Evolutionary conservation across 30 jellyfish, hydroid and myxozoan species (phyloP).

Genomic region (Hydractinia symbiolongicarpus): DNA sequence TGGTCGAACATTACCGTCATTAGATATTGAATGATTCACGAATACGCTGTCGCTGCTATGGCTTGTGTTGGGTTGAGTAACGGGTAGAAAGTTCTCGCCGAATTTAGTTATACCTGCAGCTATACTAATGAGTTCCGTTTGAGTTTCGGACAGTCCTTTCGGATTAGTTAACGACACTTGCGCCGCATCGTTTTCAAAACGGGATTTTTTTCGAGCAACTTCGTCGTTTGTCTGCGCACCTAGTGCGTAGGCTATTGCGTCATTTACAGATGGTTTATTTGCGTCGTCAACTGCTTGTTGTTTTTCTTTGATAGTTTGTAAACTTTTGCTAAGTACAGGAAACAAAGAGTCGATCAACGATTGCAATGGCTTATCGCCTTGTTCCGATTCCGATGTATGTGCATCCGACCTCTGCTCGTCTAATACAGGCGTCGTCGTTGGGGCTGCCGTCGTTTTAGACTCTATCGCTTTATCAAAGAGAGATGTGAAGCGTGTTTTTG

Average conservation of each 20-base stretch:
- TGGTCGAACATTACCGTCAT: background rate
- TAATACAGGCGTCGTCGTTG: slow-evolving; percentile 12
- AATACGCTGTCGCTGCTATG: background rate
- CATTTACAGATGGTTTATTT: slow-evolving; percentile 36
- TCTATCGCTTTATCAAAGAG: background rate
- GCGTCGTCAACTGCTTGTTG: slow-evolving; percentile 18
- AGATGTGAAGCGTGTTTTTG: background rate
- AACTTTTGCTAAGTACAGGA: slow-evolving; percentile 42
- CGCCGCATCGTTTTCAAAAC: slow-evolving; percentile 3
- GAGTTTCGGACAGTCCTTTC: slow-evolving; percentile 32
- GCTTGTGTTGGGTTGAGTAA: background rate
- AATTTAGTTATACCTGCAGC: slow-evolving; percentile 40
- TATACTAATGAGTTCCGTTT: slow-evolving; percentile 31
- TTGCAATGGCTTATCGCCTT: slow-evolving; percentile 20
- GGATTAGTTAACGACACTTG: slow-evolving; percentile 35
- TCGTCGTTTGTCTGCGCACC: slow-evolving; percentile 12
- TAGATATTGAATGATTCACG: too few species aligned
- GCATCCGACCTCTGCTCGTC: slow-evolving; percentile 21
- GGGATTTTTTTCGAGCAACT: slow-evolving; percentile 10
- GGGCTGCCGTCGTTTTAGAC: background rate
- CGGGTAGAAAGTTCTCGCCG: slow-evolving; percentile 30
- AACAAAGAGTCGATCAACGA: slow-evolving; percentile 28
- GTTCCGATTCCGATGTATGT: slow-evolving; percentile 14
- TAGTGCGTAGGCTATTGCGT: slow-evolving; percentile 37
- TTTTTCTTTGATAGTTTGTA: slow-evolving; percentile 40